phyloP scores from a whole-genome alignment of 2,888 invertebrate genomes.

The Lissocephala sabroskyi region DNA sequence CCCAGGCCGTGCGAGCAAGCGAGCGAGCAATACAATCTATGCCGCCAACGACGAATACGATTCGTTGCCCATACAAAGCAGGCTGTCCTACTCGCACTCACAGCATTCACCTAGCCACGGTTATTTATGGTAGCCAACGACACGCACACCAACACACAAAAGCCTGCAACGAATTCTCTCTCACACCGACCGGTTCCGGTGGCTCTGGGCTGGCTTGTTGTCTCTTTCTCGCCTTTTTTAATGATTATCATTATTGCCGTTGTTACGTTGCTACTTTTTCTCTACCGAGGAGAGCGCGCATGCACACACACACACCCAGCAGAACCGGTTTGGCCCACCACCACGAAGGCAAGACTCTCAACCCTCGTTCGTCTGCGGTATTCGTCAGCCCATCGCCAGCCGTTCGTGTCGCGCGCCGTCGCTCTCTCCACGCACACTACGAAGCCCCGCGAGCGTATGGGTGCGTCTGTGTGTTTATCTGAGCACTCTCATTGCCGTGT shows the following conservation, averaged over 20 bases:
- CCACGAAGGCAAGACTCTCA: no score
- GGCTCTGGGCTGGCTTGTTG: conserved; percentile 13
- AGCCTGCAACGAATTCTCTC: neutral
- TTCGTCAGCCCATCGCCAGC: no score
- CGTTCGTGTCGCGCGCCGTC: no score
- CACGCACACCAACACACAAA: conserved; percentile 28
- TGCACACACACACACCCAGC: no score
- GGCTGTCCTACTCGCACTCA: conserved; percentile 36
- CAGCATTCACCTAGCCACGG: conserved; percentile 17
- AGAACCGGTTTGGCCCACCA: no score
- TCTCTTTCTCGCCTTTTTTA: conserved; percentile 50
- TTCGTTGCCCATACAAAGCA: conserved; percentile 24
- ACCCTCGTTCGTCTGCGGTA: no score
- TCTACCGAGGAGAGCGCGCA: no score
- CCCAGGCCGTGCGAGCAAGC: no score
- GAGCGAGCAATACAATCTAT: no score
- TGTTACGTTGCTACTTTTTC: conserved; percentile 60
- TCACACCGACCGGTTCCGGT: neutral
- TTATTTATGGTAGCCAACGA: conserved; percentile 58
- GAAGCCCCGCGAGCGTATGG: no score
- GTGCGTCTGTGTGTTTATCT: neutral
- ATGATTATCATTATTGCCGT: conserved; percentile 69
- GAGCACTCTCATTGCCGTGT: conserved; percentile 15
- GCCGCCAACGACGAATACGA: conserved; percentile 42
- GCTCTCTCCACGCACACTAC: no score